Evolutionary conservation across 1,140 invertebrate genomes (phyloP), one percentile per base, ranked within the genome.

Genomic region (Drosophila tani): DNA sequence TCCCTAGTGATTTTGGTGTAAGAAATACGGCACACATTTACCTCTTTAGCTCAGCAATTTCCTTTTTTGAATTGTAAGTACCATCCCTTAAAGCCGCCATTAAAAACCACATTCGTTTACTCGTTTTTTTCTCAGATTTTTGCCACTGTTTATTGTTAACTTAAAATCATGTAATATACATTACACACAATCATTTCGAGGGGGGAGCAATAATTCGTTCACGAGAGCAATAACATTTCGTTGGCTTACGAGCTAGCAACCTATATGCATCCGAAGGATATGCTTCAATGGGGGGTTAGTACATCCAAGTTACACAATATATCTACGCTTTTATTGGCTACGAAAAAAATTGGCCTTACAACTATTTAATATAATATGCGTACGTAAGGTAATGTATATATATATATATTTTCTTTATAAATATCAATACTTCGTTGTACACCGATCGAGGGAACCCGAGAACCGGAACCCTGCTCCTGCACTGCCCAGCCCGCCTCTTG

Each of bases 341-440:
- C 73, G 63, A 87, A 87, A 87, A 86, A 87, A 87, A 81, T 55
- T 69, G 17, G 32, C 35, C 84, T 87, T 87, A 87, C 58, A 83
- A 88, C 73, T 88, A 87, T 62, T 81, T 83, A 87, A 88, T 83
- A 87, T 83, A 76, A 55, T 81, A 55, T 81, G 53, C 24, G 49
- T 64, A 47, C 65, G 47, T 59, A 43, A 63, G 47, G 49, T 63
- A 43, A 63, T 51, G 49, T 63, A 19, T 59, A 56, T 73, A 19
- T 59, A 56, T 73, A 24, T 46, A 46, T 67, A 46, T 57, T 60
- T 73, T 60, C 60, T 45, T 74, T 82, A 73, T 66, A 82, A 80
- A 83, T 83, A 73, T 83, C 76, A 87, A 87, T 87, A 88, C 80
- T 88, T 87, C 81, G 84, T 83, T 87, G 83, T 78, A 80, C 68